Evolutionary conservation across 2,888 invertebrate genomes (phyloP), one percentile per base, ranked within the genome.

Genomic region (Platycheirus albimanus): DNA sequence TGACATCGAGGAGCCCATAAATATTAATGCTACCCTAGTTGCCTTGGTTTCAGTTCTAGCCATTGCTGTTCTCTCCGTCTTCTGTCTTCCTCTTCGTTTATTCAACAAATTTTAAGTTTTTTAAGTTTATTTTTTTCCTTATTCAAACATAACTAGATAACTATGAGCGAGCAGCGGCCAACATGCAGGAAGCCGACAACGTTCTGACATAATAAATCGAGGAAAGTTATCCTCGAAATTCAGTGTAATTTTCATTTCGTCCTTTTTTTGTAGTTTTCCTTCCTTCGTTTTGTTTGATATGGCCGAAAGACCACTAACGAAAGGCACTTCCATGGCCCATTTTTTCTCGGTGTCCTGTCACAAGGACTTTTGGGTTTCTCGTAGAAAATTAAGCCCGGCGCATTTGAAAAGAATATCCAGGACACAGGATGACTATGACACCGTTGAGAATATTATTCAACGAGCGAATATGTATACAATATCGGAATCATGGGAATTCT

Each of bases 181-280:
- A 8, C 13, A n/a, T 38, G 8, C 70, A 76, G 80, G 58, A 66
- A 70, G 49, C 43, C 51, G 20, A 43, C 71, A 36, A 52, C 71
- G 61, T 54, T 72, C 61, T 63, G 81, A 54, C 58, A 81, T 71
- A 81, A 81, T 81, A 77, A 81, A 81, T 81, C 58, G 66, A 67
- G 54, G 52, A 61, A 67, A 81, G 76, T 72, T 81, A 71, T 81
- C 81, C 81, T 72, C 61, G 67, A 72, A 67, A 67, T 67, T 67
- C 66, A 51, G 66, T 36, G 78, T 61, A 72, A 67, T 67, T 78
- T 78, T 78, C 54, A 45, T 75, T 77, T 81, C 51, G 64, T 75
- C 17, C 52, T 66, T 71, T 51, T 41, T 49, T 38, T 45, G 15
- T 47, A 24, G 17, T 63, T 41, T 24, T 30, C 33, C 41, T 43